Base-by-base conservation (phyloP, 1,140 invertebrate species). In the Eumaeus atala region DNA sequence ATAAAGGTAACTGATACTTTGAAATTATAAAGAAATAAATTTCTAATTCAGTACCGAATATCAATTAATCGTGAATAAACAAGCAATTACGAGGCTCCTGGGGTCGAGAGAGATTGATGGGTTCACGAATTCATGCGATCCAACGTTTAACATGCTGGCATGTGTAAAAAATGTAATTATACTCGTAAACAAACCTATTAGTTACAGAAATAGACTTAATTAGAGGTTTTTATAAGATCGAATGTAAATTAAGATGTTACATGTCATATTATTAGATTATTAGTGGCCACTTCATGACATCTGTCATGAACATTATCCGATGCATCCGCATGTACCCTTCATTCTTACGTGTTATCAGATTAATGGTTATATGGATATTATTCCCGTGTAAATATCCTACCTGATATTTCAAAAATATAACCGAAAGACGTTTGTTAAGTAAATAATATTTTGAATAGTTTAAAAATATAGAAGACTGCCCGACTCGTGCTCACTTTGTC, bases 71-170 rank as follows among this genome's bases (percentile, higher is more conserved):
- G 63, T 56, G 50, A 67, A 65, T 61, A 77, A 72, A 75, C 66
- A 75, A 57, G 62, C 71, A 67, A 74, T 72, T 72, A 75, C 55
- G 55, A 60, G 59, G 54, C 42, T 44, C 36, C 51, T 62, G 40
- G 52, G 61, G 67, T 71, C 62, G 59, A 49, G 59, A 57, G 69
- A 69, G 77, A 80, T 77, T 75, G 74, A 80, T 77, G 74, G 62
- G 70, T 72, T 73, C 61, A 71, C 59, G 57, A 66, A 63, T 70
- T 63, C 67, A 74, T 67, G 61, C 62, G 62, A 66, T 59, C 58
- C 62, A 55, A 66, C 67, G 67, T 70, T 65, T 66, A 61, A 67
- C 48, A 56, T 59, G 28, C 17, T 16, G 14, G 37, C 36, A 42
- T 35, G 51, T 38, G 59, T 54, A 68, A 71, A 70, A 69, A 72